A percentile compares a stretch with the other conserved stretches of the same genome.
Conservation (phyloP, 2,888 invertebrate species). For the Sarcophaga variegata region DNA sequence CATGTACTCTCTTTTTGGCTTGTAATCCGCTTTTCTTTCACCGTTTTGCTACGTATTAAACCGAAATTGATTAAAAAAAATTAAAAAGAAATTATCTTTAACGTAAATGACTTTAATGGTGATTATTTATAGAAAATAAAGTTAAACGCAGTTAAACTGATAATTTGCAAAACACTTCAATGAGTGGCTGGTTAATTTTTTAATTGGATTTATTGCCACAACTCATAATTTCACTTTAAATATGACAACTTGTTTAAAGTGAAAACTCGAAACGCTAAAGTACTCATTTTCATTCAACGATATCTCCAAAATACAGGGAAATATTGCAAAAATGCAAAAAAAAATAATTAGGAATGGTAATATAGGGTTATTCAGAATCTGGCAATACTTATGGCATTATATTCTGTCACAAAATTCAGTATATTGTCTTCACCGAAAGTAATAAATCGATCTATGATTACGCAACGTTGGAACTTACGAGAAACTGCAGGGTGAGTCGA, state of each 20-base stretch:
- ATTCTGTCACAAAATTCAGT: too few relatives aligned
- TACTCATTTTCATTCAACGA: neutral
- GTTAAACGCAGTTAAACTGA: neutral
- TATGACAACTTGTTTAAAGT: neutral
- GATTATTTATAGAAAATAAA: neutral
- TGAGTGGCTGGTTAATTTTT: neutral
- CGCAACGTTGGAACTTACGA: too few relatives aligned
- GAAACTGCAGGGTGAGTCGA: too few relatives aligned
- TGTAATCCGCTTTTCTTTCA: neutral
- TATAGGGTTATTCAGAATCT: too few relatives aligned
- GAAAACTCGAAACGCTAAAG: neutral
- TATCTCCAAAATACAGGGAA: too few relatives aligned
- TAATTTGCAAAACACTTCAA: neutral
- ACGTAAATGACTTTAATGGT: neutral
- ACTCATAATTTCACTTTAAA: neutral
- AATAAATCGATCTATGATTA: too few relatives aligned
- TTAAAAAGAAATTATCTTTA: neutral
- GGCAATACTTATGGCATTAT: too few relatives aligned
- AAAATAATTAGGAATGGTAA: too few relatives aligned
- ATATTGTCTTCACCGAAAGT: too few relatives aligned
- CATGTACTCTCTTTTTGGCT: neutral
- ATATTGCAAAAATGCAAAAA: too few relatives aligned
- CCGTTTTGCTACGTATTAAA: neutral
- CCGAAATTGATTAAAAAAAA: neutral
- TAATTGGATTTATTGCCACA: neutral